Conservation (phyloP, 1,140 invertebrate genomes). For the Eumaeus atala region DNA sequence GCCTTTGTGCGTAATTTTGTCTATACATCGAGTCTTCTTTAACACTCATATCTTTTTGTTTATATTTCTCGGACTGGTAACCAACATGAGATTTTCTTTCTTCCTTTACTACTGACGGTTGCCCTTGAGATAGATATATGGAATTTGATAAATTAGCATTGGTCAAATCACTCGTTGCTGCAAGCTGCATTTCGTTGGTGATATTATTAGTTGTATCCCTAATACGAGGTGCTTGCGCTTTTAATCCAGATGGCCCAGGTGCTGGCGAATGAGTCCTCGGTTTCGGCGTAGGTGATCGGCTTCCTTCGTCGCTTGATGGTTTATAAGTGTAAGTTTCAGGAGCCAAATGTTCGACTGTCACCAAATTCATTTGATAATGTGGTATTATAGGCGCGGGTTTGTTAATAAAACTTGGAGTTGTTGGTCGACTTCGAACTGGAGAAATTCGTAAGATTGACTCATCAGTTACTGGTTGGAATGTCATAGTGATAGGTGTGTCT, state of each 20-base stretch:
- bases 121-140: constrained; percentile 28
- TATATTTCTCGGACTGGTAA: constrained; percentile 52
- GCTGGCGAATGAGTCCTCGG: constrained; percentile 74
- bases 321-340: constrained; percentile 74
- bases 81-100: constrained; percentile 53
- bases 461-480: constrained; percentile 77
- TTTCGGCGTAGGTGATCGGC: constrained; percentile 76
- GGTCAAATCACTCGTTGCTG: constrained; percentile 4
- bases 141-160: constrained; percentile 8
- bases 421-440: constrained; percentile 67
- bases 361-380: constrained; percentile 80
- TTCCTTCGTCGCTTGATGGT: constrained; percentile 73
- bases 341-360: constrained; percentile 75
- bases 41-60: constrained; percentile 49
- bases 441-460: constrained; percentile 63
- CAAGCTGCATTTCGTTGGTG: neutral
- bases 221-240: constrained; percentile 74
- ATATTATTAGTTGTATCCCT: constrained; percentile 43
- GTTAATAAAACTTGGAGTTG: constrained; percentile 78
- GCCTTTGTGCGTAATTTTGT: constrained; percentile 60
- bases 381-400: constrained; percentile 79
- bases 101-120: constrained; percentile 47
- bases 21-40: constrained; percentile 60
- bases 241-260: constrained; percentile 74
- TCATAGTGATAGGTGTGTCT: constrained; percentile 59